These are phyloP conservation scores for Drosophila kepulauana DNA, from an alignment of 1,140 invertebrate species.

Conservation along the genomic window DNA sequence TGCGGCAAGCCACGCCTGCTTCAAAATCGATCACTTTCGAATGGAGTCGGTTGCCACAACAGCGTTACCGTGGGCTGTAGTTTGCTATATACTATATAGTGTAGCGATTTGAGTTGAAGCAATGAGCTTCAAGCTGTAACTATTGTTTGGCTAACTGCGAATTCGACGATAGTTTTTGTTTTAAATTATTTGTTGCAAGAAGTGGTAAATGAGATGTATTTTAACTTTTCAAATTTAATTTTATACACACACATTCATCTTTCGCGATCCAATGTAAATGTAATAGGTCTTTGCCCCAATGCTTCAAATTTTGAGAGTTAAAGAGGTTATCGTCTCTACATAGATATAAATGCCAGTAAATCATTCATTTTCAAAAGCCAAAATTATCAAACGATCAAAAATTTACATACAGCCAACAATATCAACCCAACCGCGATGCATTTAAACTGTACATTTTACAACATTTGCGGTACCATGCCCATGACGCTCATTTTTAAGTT, in stretches of 20 bases:
- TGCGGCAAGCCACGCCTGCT: constrained; percentile 70
- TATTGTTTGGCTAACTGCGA: constrained; percentile 28
- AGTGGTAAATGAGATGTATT: neutral
- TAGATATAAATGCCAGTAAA: constrained; percentile 43
- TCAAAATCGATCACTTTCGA: constrained; percentile 84
- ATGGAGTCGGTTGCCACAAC: constrained; percentile 42
- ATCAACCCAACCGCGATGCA: constrained; percentile 33
- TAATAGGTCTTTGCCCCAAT: neutral
- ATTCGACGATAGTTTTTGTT: constrained; percentile 40
- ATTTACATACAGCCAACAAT: constrained; percentile 61
- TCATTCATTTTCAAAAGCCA: constrained; percentile 42
- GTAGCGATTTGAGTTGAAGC: constrained; percentile 17
- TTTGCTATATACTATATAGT: constrained; percentile 22
- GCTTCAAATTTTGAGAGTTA: neutral
- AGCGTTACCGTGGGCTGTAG: constrained; percentile 22
- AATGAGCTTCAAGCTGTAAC: constrained; percentile 20
- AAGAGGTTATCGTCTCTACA: constrained; percentile 39
- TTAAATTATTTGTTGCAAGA: constrained; percentile 22
- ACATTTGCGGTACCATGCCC: constrained; percentile 21
- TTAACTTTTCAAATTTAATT: too few species aligned
- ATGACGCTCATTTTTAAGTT: constrained; percentile 47
- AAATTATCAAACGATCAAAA: constrained; percentile 29
- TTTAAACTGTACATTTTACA: neutral
- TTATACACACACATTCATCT: too few species aligned
- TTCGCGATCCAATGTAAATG: neutral